Evolutionary conservation across 2,797 vertebrate genomes (phyloP).

Genomic region (Dromococcyx pavoninus): DNA sequence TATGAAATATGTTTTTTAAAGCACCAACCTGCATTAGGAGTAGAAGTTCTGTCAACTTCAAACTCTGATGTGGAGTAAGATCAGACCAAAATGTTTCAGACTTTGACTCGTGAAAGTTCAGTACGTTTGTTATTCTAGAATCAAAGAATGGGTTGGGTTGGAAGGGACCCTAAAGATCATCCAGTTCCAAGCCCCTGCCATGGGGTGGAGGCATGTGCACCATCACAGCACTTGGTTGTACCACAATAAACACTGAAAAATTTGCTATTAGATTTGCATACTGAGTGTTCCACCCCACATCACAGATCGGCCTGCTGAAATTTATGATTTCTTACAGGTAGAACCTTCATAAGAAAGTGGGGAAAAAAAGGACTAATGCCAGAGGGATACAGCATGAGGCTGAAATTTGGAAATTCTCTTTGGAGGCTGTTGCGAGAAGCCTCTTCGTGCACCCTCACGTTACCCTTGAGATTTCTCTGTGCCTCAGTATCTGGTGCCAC

Average conservation of each 20-base stretch:
- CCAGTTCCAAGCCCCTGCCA: no score
- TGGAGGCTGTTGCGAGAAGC: background rate
- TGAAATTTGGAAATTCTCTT: background rate
- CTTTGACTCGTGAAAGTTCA: background rate
- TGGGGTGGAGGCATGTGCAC: no score
- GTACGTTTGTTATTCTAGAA: background rate
- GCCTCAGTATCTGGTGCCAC: background rate
- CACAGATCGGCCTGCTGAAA: background rate
- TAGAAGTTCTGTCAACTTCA: background rate
- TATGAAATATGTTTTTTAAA: background rate
- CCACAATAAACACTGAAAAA: background rate
- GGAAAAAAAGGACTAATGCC: background rate
- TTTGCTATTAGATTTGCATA: background rate
- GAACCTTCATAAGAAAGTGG: background rate
- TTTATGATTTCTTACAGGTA: background rate
- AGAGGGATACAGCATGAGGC: accelerated
- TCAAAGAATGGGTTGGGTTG: no score
- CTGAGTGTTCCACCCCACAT: background rate
- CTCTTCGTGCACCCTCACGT: accelerated
- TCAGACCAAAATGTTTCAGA: background rate
- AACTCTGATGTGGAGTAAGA: background rate
- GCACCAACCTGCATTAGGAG: background rate
- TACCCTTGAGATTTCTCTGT: background rate
- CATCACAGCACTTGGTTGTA: background rate
- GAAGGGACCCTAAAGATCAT: no score